A percentile compares a stretch with the other conserved stretches of the same genome.
Conservation (phyloP, 2,888 invertebrate species). For the Yponomeuta plumbellus region DNA sequence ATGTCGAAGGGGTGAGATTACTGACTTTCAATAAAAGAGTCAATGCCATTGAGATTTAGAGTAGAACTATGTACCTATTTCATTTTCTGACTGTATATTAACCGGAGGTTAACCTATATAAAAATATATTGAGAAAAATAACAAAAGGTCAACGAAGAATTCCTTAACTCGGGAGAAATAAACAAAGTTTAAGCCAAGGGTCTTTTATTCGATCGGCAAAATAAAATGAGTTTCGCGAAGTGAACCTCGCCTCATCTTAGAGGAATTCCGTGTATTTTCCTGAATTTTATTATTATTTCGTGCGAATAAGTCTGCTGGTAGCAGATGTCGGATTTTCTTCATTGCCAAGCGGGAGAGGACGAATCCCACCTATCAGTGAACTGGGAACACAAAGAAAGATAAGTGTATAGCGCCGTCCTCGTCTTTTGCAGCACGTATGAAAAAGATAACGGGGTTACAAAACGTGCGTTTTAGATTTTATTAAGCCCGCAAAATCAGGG, state of each 20-base stretch:
- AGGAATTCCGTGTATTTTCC: constrained; percentile 16
- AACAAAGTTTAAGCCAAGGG: not conserved
- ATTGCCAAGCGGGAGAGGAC: constrained; percentile 7
- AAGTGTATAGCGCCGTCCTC: not conserved
- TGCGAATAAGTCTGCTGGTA: constrained; percentile 17
- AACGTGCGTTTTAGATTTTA: not conserved
- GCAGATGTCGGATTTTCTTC: constrained; percentile 19
- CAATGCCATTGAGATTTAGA: not conserved
- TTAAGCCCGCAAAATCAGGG: not conserved
- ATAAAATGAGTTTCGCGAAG: constrained; percentile 7
- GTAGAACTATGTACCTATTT: not conserved
- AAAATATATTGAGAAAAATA: not conserved
- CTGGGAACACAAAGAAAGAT: not conserved
- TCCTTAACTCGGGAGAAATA: not conserved
- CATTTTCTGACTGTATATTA: too few species aligned
- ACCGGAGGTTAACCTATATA: too few species aligned
- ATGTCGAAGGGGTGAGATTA: constrained; percentile 1
- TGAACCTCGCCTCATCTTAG: constrained; percentile 8
- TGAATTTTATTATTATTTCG: constrained; percentile 21
- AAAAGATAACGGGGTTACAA: not conserved
- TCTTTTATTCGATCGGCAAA: constrained; percentile 6
- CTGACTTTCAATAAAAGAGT: not conserved
- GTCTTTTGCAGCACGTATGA: not conserved
- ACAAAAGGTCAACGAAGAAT: not conserved
- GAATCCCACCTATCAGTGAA: not conserved